Percentiles rank a stretch among this genome's conserved stretches.
Conservation (phyloP, 2,888 invertebrate genomes). For the Leptarthrus brevirostris region DNA sequence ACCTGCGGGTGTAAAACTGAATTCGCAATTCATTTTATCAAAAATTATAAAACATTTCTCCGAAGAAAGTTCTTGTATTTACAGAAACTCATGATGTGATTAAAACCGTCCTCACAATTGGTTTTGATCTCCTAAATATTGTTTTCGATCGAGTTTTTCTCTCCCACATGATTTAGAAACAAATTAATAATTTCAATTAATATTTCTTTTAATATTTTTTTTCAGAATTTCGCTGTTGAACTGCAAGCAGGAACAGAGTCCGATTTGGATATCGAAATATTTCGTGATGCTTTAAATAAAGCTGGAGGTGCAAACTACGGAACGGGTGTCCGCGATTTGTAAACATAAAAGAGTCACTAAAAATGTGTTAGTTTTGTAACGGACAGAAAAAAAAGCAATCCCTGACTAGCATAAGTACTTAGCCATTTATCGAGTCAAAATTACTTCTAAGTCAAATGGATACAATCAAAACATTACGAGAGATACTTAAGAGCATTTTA, state of each 20-base stretch:
- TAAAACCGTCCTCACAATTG: too few species aligned
- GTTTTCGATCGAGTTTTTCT: too few species aligned
- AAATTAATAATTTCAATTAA: too few species aligned
- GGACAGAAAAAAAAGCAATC: slow-evolving; percentile 22
- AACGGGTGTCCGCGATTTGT: slow-evolving; percentile 75
- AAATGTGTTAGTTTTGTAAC: slow-evolving; percentile 24
- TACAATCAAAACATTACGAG: not conserved
- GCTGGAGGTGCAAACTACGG: slow-evolving; percentile 86
- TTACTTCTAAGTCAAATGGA: slow-evolving; percentile 24
- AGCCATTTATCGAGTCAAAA: slow-evolving; percentile 44
- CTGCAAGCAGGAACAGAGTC: slow-evolving; percentile 76
- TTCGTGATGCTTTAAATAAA: slow-evolving; percentile 76
- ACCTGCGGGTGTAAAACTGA: not conserved
- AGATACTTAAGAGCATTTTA: slow-evolving; percentile 19
- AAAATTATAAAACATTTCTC: not conserved
- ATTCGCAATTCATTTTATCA: too few species aligned
- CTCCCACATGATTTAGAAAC: too few species aligned
- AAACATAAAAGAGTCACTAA: slow-evolving; percentile 50
- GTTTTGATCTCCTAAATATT: too few species aligned
- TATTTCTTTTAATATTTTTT: not conserved
- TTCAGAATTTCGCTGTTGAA: slow-evolving; percentile 82
- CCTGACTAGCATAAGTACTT: slow-evolving; percentile 47
- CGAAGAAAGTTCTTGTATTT: not conserved
- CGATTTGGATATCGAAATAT: slow-evolving; percentile 78
- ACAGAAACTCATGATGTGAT: too few species aligned